These are phyloP conservation scores for Actinia tenebrosa DNA, from an alignment of 64 coral and sea anemone species.

Conservation along the genomic window DNA sequence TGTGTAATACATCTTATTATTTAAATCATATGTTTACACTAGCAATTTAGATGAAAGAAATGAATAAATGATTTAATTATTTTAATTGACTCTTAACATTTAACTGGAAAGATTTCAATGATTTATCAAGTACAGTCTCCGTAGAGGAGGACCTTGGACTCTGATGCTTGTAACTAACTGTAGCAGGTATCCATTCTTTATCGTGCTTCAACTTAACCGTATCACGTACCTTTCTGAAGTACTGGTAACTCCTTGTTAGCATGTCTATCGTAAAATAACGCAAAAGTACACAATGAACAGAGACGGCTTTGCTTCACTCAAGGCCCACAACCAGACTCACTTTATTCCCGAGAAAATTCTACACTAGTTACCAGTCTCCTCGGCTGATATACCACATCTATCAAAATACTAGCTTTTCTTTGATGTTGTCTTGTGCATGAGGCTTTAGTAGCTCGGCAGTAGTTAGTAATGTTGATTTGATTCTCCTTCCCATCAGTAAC, in stretches of 20 bases:
- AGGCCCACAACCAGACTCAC: too few relatives aligned
- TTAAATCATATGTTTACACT: too few relatives aligned
- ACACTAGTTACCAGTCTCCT: too few relatives aligned
- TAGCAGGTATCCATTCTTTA: constrained; percentile 44
- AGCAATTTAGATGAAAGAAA: too few relatives aligned
- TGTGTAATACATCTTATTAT: too few relatives aligned
- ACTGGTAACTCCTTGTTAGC: constrained; percentile 38
- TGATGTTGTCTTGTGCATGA: neutral
- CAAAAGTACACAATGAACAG: too few relatives aligned
- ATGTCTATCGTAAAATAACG: neutral
- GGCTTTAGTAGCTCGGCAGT: constrained; percentile 13
- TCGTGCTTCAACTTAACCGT: constrained; percentile 20
- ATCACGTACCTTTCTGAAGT: constrained; percentile 3
- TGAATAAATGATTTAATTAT: too few relatives aligned
- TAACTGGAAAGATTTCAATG: neutral
- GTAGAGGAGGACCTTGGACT: constrained; percentile 32
- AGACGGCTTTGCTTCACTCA: too few relatives aligned
- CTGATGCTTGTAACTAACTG: constrained; percentile 48
- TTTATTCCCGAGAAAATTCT: too few relatives aligned
- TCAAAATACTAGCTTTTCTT: constrained; percentile 29
- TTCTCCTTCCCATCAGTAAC: constrained; percentile 44
- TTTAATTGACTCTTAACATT: neutral
- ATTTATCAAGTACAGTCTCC: neutral
- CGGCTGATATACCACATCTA: neutral
- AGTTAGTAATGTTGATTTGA: constrained; percentile 38